Evolutionary conservation across 2,888 invertebrate species (phyloP), one percentile per base, ranked within the genome.

Genomic region (Tuberolachnus salignus): DNA sequence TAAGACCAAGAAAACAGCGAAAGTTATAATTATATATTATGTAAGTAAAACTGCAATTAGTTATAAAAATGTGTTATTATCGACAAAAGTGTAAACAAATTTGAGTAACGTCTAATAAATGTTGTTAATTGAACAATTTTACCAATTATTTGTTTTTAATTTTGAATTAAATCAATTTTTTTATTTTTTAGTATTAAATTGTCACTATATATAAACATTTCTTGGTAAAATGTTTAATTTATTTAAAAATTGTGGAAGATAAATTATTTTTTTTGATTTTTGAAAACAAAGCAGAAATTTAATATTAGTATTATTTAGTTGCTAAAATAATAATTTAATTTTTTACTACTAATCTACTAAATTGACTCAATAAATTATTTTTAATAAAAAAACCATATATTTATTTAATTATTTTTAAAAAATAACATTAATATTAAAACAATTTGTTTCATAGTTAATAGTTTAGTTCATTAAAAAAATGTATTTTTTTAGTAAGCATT

Each of bases 1-100:
- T 92, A 3, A 87, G 97, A 81, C 90, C 97, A 44, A 89, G 93
- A 83, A 97, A 97, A 87, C 92, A 91, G 78, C 91, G 92, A 84
- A 91, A 93, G 87, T 86, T 97, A 85, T 97, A 92, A 89, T 63
- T 74, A 55, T 71, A 49, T 80, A 61, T 71, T 49, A 72, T 80
- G 70, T 66, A 63, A 80, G 70, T 80, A 71, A 70, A 21, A 44
- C 46, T 64, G 34, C 16, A 64, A 72, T 46, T 80, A 80, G 72
- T 55, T 80, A 19, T 59, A 19, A 14, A 59, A 9, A 59, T 44
- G 11, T 46, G 26, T 66, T 6, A 46, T 66, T 1, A 19, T 53
- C n/a, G 57, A 49, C 19, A 53, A 64, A 10, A 42, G 11, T 63
- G 63, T 51, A 63, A 73, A 53, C 34, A 16, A 51, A 26, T 34